Percentiles rank a stretch among this genome's conserved stretches.
These are phyloP conservation scores for Rhodophaea formosa DNA, from an alignment of 2,888 invertebrate species.

Conservation along the genomic window DNA sequence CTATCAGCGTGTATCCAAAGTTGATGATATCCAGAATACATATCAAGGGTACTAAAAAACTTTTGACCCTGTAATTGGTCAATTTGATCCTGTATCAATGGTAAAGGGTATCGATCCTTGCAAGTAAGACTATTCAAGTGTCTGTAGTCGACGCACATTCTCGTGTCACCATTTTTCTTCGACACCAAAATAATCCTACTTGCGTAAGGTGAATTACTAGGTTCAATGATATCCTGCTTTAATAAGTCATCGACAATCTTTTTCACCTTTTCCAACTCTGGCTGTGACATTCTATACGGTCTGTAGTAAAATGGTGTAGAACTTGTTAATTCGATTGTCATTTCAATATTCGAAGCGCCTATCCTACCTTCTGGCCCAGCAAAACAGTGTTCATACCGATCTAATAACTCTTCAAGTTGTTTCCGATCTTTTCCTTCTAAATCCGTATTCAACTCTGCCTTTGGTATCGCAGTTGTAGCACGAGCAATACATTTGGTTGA, in stretches of 20 bases:
- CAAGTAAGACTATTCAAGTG: conserved; percentile 18
- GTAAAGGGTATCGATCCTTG: neutral
- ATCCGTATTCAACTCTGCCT: neutral
- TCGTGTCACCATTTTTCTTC: conserved; percentile 7
- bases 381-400: neutral
- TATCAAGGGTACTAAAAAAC: conserved; percentile 20
- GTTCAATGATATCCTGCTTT: conserved; percentile 21
- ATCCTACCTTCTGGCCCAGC: neutral
- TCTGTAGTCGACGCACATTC: conserved; percentile 26
- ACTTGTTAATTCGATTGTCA: neutral
- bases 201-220: conserved; percentile 24
- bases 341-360: neutral
- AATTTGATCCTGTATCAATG: conserved; percentile 25
- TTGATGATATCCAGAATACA: conserved; percentile 18
- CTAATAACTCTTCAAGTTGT: neutral
- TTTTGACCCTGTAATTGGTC: conserved; percentile 18
- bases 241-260: conserved; percentile 21
- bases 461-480: neutral
- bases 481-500: neutral
- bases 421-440: neutral
- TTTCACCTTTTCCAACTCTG: conserved; percentile 19
- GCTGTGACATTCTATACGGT: conserved; percentile 23
- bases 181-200: conserved; percentile 21
- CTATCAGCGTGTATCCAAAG: conserved; percentile 10
- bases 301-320: neutral